Conservation (phyloP, 2,888 invertebrate species). For the Elgonia sp. region DNA sequence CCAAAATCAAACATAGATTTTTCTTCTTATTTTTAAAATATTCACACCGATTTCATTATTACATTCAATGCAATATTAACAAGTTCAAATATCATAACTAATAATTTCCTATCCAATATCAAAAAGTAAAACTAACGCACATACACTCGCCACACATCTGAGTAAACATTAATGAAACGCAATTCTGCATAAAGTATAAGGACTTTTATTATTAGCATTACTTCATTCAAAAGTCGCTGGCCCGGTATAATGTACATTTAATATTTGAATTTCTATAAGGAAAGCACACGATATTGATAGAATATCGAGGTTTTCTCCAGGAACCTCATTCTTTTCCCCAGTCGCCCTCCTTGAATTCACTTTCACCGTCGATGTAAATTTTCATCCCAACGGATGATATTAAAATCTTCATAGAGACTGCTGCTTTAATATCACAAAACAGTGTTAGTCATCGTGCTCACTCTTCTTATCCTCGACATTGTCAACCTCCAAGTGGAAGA, state of each 20-base stretch:
- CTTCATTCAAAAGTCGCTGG: constrained; percentile 56
- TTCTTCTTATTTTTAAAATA: no score
- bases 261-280: constrained; percentile 74
- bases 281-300: constrained; percentile 74
- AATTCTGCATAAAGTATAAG: no score
- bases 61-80: no score
- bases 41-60: no score
- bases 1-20: no score
- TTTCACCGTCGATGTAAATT: constrained; percentile 84
- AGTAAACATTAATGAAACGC: no score
- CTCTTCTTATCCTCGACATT: constrained; percentile 54
- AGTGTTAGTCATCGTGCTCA: constrained; percentile 82
- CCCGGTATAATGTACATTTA: constrained; percentile 69
- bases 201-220: constrained; percentile 47
- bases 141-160: no score
- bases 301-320: constrained; percentile 72
- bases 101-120: no score
- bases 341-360: constrained; percentile 73
- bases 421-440: constrained; percentile 84
- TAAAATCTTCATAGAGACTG: constrained; percentile 81
- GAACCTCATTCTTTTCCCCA: constrained; percentile 66
- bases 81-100: no score
- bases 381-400: constrained; percentile 80
- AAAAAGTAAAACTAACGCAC: no score
- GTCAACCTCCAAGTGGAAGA: constrained; percentile 63